Evolutionary conservation across 92 coral and sea anemone species (phyloP).

Genomic region (Micromussa lordhowensis): DNA sequence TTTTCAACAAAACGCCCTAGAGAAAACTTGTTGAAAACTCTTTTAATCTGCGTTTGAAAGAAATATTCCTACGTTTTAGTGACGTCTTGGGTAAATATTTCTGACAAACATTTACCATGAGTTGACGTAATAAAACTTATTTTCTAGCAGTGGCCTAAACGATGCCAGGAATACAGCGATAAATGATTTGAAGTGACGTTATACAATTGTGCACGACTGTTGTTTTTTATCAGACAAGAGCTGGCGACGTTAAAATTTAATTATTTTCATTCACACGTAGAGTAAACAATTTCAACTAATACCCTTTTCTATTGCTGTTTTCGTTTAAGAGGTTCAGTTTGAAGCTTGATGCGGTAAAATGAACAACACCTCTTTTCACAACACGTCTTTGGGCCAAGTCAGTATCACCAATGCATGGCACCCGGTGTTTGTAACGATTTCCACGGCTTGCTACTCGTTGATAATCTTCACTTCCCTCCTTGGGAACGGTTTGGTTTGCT

Average conservation of each 20-base stretch:
- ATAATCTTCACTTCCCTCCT: conserved; percentile 69
- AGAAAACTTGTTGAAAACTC: neutral
- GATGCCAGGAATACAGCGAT: neutral
- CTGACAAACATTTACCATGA: neutral
- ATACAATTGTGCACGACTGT: neutral
- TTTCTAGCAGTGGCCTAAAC: neutral
- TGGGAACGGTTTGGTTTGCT: conserved; percentile 86
- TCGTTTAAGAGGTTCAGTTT: neutral
- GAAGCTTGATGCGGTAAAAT: conserved; percentile 5
- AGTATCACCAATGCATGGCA: neutral
- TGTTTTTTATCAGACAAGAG: neutral
- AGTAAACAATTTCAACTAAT: neutral
- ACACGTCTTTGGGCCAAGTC: neutral
- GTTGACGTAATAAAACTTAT: neutral
- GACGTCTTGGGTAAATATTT: neutral
- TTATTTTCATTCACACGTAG: neutral
- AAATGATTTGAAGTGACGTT: neutral
- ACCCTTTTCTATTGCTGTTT: neutral
- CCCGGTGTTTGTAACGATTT: conserved; percentile 20
- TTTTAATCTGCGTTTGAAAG: neutral
- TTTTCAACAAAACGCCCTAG: neutral
- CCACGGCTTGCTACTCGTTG: neutral
- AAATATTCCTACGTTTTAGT: neutral
- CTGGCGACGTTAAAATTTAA: neutral
- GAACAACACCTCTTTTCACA: conserved; percentile 31